A percentile compares a stretch with the other conserved stretches of the same genome.
Conservation (phyloP, 2,888 invertebrate genomes). For the Neoascia interrupta region DNA sequence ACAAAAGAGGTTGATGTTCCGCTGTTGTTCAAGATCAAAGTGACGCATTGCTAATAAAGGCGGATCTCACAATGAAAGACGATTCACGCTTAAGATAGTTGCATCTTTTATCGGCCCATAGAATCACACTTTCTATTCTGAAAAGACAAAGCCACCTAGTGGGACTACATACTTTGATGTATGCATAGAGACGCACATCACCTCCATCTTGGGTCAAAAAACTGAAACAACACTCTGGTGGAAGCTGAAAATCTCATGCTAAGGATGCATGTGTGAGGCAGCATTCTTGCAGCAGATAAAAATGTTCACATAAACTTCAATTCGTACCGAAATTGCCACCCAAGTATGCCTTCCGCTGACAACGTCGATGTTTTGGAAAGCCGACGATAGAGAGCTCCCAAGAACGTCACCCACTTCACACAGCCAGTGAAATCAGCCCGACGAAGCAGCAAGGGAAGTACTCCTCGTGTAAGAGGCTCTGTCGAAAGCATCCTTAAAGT, state of each 20-base stretch:
- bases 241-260: slow-evolving; percentile 29
- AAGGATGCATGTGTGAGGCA: slow-evolving; percentile 48
- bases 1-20: no score
- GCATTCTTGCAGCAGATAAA: slow-evolving; percentile 63
- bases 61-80: slow-evolving; percentile 27
- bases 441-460: slow-evolving; percentile 28
- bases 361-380: slow-evolving; percentile 62
- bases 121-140: slow-evolving; percentile 8
- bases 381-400: slow-evolving; percentile 60
- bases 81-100: slow-evolving; percentile 14
- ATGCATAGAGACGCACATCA: background rate
- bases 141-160: slow-evolving; percentile 31
- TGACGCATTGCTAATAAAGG: no score
- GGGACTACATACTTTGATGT: no score
- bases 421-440: slow-evolving; percentile 24
- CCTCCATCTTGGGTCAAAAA: slow-evolving; percentile 41
- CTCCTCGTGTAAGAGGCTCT: slow-evolving; percentile 48
- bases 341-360: slow-evolving; percentile 53
- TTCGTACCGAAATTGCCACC: slow-evolving; percentile 51
- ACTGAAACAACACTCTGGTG: slow-evolving; percentile 36
- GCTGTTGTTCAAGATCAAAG: slow-evolving; percentile 56
- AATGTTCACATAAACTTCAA: slow-evolving; percentile 56
- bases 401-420: slow-evolving; percentile 61
- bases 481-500: slow-evolving; percentile 51
- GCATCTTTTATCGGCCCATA: slow-evolving; percentile 22